Base-by-base conservation (phyloP, 2,113 vertebrate species). In the Xenopus borealis region DNA sequence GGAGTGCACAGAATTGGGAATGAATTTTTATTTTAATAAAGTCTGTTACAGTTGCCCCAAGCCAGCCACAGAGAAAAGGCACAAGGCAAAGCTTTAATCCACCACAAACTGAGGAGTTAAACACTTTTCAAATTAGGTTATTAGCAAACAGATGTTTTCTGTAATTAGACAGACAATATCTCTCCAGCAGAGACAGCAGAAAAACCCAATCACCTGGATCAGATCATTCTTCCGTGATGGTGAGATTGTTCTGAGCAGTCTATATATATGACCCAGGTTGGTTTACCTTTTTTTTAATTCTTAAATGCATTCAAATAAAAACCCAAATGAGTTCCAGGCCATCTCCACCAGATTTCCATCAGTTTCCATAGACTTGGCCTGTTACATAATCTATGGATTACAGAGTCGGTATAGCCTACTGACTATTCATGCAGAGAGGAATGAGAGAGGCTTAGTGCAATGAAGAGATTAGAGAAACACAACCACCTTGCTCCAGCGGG, bases 371-470 rank as follows among this genome's bases (percentile, higher is more conserved):
- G 30, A 14, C 58, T 61, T 44, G 18, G 52, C 62, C 45, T 50
- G 47, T 6, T 50, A 73, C 65, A 40, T 75, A 75, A 69, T 68
- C 66, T 53, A 62, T 19, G 72, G 72, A 69, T 75, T 69, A 75
- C 16, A 59, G 65, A 50, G 45, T 62, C 57, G 62, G 68, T 69
- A 75, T 69, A 53, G 12, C 23, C 58, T 62, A 52, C 72, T 69
- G 23, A 40, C 53, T 69, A 68, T 75, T 75, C 65, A 75, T 69
- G 72, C 45, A 7, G 23, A 75, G 23, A 57, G 27, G 23, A 74
- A 44, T 47, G 40, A 67, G 64, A 18, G 64, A 14, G 18, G 16
- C 30, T 59, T 46, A 52, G 23, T 27, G 23, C n/a, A 50, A 62
- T 58, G 55, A 62, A 53, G 66, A 57, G 72, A 75, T 68, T 52